Base-by-base conservation (phyloP, 2,888 invertebrate species). In the Tuta absoluta region DNA sequence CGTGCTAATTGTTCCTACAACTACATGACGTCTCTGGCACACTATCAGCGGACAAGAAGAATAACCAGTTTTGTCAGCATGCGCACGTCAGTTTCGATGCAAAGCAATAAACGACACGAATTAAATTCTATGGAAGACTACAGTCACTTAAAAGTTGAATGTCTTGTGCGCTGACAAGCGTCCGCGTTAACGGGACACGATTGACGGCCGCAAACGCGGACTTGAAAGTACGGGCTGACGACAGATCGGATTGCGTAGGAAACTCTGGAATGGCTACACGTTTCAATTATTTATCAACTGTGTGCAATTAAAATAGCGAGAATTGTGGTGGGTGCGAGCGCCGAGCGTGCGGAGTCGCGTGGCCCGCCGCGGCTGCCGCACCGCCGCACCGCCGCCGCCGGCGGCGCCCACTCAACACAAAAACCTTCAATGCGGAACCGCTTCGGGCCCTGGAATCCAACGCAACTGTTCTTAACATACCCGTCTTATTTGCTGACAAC, bases 361-460 rank as follows among this genome's bases (percentile, higher is more conserved):
- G 33, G 56, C 38, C 56, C 33, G 23, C 56, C 38, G 41, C 62
- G 23, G 63, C 53, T 63, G 67, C 62, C 63, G 57, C 63, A n/a
- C 19, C 28, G 28, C 14, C 45, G 60, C 60, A 23, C 11, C 37
- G 33, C 45, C 38, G 60, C 66, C 63, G 67, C 62, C 63, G 57
- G 62, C 63, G 74, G 75, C 77, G 77, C 76, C 72, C 71, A 69
- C 73, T 69, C 65, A 66, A 67, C 68, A 73, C 79, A 82, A 84
- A 85, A 85, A 84, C 78, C 75, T 66, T 75, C 77, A 81, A 88
- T 86, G 86, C 87, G 87, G 86, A 88, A 88, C 84, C 79, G 75
- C 76, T 71, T 68, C 71, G 76, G 74, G 72, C 73, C 72, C 71
- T 75, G 82, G 84, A 84, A 85, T 86, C 80, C 82, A 66, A 78